Evolutionary conservation across 2,113 vertebrate species (phyloP).

Genomic region (Pygoscelis antarcticus): DNA sequence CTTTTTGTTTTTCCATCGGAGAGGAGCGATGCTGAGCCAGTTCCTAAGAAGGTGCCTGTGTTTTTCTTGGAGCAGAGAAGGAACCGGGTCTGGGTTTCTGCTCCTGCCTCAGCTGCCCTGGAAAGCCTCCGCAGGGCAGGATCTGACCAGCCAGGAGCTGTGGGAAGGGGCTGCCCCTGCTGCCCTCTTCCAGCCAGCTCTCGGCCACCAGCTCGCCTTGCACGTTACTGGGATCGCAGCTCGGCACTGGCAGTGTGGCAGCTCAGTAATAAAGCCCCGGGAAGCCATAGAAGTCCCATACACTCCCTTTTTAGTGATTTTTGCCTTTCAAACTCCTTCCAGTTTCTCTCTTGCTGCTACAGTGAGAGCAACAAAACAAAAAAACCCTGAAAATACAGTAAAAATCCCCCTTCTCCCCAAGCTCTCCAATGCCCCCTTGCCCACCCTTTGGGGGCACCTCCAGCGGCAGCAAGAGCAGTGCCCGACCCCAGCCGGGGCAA

Average conservation of each 20-base stretch:
- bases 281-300: not conserved
- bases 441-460: not conserved
- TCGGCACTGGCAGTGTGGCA: not conserved
- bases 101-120: not conserved
- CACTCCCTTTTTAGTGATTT: not conserved
- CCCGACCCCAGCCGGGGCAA: not conserved
- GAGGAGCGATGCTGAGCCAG: rapidly evolving
- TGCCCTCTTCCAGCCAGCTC: not conserved
- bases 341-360: not conserved
- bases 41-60: not conserved
- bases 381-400: not conserved
- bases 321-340: not conserved
- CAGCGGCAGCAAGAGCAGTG: not conserved
- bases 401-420: not conserved
- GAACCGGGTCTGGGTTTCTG: not conserved
- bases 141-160: not conserved
- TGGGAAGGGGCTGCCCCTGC: not conserved
- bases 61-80: not conserved
- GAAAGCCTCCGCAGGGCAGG: not conserved
- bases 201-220: not conserved
- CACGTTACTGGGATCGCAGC: not conserved
- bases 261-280: not conserved
- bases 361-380: not conserved
- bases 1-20: not conserved
- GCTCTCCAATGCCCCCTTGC: not conserved